Conservation (phyloP, 2,797 vertebrate genomes). For the Sarcophilus harrisii region DNA sequence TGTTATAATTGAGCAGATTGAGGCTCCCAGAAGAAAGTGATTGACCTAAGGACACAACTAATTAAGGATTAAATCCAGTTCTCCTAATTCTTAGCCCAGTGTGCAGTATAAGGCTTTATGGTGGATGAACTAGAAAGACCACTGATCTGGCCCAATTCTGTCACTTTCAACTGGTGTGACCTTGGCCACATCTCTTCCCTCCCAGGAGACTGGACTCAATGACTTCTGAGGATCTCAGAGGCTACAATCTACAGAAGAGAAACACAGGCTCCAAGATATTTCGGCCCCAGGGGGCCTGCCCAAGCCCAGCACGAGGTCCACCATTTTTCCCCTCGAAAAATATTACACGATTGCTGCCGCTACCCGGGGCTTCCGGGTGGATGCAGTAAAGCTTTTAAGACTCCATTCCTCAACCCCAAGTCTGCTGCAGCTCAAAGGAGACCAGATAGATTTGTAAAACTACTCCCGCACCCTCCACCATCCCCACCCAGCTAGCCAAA, state of each 20-base stretch:
- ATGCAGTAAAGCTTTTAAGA: background rate
- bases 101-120: background rate
- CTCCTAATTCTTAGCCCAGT: background rate
- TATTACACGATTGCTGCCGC: background rate
- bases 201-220: too few relatives aligned
- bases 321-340: background rate
- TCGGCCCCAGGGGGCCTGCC: background rate
- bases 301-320: background rate
- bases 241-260: background rate
- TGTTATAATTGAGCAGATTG: background rate
- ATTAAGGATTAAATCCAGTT: background rate
- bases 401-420: background rate
- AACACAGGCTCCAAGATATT: background rate
- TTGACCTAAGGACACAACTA: background rate
- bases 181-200: background rate
- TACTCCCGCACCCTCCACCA: background rate
- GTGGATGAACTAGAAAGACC: background rate
- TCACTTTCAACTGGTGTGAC: background rate
- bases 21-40: background rate
- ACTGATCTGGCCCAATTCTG: background rate
- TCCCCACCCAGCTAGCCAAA: background rate
- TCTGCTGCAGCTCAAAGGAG: background rate
- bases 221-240: too few relatives aligned
- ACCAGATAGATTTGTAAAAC: background rate
- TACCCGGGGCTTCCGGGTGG: background rate